Conservation (phyloP, 2,113 vertebrate species). For the Saiga tatarica region DNA sequence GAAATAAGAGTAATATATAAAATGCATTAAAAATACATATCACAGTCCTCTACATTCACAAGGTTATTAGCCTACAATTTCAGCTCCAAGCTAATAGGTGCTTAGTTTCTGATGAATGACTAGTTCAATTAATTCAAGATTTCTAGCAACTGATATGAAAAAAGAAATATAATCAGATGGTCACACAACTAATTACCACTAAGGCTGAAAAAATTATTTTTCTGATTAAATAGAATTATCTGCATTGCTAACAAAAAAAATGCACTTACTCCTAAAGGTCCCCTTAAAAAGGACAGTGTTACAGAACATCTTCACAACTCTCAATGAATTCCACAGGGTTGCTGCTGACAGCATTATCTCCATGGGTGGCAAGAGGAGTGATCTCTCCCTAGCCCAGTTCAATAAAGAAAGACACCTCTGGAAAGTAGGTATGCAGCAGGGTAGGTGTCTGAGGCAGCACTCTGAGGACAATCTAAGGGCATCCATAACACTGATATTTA, state of each 20-base stretch:
- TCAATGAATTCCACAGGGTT: neutral
- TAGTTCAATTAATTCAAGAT: neutral
- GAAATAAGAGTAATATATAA: neutral
- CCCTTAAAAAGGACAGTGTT: neutral
- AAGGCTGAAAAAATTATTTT: neutral
- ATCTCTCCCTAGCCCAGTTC: neutral
- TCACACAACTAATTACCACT: neutral
- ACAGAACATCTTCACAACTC: neutral
- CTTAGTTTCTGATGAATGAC: neutral
- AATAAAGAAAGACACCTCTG: neutral
- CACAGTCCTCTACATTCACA: neutral
- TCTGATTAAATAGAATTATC: neutral
- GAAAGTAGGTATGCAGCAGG: neutral
- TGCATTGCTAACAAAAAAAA: neutral
- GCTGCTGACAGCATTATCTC: neutral
- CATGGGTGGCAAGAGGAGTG: neutral
- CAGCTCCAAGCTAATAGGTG: neutral
- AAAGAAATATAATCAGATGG: neutral
- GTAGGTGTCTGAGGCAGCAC: neutral
- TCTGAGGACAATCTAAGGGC: neutral
- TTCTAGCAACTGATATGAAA: neutral
- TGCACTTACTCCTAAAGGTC: neutral
- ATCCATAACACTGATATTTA: neutral
- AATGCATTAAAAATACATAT: neutral
- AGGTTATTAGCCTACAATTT: neutral